Evolutionary conservation across 1,140 invertebrate genomes (phyloP).

Genomic region (Tenebrio molitor): DNA sequence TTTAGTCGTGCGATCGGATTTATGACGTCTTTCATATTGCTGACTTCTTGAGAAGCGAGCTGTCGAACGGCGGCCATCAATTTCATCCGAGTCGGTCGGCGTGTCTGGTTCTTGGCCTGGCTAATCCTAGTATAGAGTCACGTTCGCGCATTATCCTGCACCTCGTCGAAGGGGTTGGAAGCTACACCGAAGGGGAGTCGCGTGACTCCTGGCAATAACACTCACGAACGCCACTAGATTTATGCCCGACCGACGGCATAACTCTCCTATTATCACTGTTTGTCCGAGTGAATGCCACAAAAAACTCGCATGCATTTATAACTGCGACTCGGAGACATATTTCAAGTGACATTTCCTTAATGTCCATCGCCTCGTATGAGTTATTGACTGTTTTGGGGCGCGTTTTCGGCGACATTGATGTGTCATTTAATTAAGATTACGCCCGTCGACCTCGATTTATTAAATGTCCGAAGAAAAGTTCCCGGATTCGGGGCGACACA

Average conservation of each 20-base stretch:
- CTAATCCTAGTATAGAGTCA: slow-evolving; percentile 24
- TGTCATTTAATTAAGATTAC: slow-evolving; percentile 25
- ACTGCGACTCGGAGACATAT: slow-evolving; percentile 45
- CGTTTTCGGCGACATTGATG: slow-evolving; percentile 12
- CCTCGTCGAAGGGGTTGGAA: slow-evolving; percentile 31
- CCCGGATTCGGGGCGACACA: background rate
- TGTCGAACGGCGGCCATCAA: slow-evolving; percentile 31
- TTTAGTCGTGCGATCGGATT: slow-evolving; percentile 32
- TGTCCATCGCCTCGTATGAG: background rate
- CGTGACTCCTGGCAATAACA: slow-evolving; percentile 55
- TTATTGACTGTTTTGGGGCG: slow-evolving; percentile 9
- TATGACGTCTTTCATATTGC: slow-evolving; percentile 39
- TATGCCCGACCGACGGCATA: slow-evolving; percentile 51
- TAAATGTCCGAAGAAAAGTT: slow-evolving; percentile 3
- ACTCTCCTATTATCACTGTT: slow-evolving; percentile 57
- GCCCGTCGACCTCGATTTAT: slow-evolving; percentile 12
- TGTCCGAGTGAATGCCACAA: slow-evolving; percentile 50
- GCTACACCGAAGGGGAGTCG: slow-evolving; percentile 28
- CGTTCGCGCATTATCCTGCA: slow-evolving; percentile 33
- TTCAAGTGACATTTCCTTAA: slow-evolving; percentile 40
- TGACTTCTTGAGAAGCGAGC: slow-evolving; percentile 35
- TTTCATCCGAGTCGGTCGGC: slow-evolving; percentile 4
- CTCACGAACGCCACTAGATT: slow-evolving; percentile 55
- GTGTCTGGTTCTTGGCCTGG: background rate
- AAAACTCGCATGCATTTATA: slow-evolving; percentile 53